Base-by-base conservation (phyloP, 2,888 invertebrate genomes). In the Adela reaumurella region DNA sequence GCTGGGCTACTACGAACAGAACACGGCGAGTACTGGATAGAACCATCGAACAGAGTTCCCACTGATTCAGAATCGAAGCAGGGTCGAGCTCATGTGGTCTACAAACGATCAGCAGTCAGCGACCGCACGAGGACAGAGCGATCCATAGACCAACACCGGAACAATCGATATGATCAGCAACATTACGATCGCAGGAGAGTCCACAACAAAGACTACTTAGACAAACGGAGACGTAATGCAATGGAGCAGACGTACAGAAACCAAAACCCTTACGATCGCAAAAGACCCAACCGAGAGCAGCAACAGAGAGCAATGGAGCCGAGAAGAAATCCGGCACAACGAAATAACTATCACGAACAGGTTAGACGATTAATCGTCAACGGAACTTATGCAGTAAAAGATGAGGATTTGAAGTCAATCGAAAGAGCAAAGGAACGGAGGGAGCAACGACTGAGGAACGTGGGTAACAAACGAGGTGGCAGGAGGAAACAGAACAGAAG, bases 21-120 rank as follows among this genome's bases (percentile, higher is more conserved):
- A 56, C 72, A 82, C 53, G 86, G 83, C 52, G 87, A 86, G 64
- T 89, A 84, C 67, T 88, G 84, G 73, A 84, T 89, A 54, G 89
- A 89, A 66, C 89, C 89, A 35, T 82, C 84, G 28, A 82, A 83
- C 59, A 78, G 83, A 65, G 68, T 77, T 53, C 56, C 67, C 47
- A 59, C 60, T 52, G 52, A 50, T 5, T 55, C 4, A 3, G 68
- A 67, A 57, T 63, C 54, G 51, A 67, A 60, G 43, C 61, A 65
- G 53, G 67, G 66, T 48, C 85, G 87, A 65, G 83, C 85, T 50
- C 88, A 89, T 62, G 79, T 88, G 45, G 78, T 89, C 50, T 89
- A 83, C 59, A 86, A 83, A 65, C 76, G 87, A 62, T 84, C 87
- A 44, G 84, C 86, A 14, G 82, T 86, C n/a, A 6, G 68, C 53